These are phyloP conservation scores for Ormyrus nitidulus DNA, from an alignment of 2,888 invertebrate species.

Conservation along the genomic window DNA sequence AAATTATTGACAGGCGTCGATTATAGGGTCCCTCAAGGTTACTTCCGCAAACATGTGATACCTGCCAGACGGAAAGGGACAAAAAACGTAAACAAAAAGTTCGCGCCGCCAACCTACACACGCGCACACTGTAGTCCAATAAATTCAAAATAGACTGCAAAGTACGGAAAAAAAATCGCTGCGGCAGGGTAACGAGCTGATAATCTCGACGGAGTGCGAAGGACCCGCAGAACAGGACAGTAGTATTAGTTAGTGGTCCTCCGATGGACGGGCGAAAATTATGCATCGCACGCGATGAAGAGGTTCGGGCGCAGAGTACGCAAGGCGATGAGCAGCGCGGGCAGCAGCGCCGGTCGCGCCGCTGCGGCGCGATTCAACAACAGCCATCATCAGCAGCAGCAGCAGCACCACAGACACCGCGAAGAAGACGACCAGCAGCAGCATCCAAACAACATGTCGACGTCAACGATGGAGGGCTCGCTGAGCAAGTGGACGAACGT, in stretches of 20 bases:
- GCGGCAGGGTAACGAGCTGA: no score
- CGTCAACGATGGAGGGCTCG: constrained; percentile 91
- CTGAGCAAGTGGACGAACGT: constrained; percentile 98
- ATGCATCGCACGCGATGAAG: constrained; percentile 51
- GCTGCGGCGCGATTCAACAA: background rate
- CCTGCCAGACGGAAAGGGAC: no score
- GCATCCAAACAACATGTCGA: constrained; percentile 59
- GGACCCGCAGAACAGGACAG: background rate
- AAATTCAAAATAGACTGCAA: constrained; percentile 16
- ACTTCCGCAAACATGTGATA: no score
- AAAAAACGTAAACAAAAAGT: no score
- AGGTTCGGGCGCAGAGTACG: constrained; percentile 52
- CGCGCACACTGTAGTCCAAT: no score
- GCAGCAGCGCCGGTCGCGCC: constrained; percentile 12
- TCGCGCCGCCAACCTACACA: no score
- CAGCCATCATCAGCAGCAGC: background rate
- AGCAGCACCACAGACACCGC: background rate
- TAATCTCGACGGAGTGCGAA: background rate
- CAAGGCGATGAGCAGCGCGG: constrained; percentile 39
- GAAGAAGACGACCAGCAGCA: constrained; percentile 10
- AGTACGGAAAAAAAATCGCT: no score
- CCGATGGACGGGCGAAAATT: constrained; percentile 31
- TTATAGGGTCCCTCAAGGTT: no score
- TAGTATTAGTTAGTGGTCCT: background rate
- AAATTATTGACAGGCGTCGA: no score